Base-by-base conservation (phyloP, 2,113 vertebrate species). In the Cnemophilus loriae region DNA sequence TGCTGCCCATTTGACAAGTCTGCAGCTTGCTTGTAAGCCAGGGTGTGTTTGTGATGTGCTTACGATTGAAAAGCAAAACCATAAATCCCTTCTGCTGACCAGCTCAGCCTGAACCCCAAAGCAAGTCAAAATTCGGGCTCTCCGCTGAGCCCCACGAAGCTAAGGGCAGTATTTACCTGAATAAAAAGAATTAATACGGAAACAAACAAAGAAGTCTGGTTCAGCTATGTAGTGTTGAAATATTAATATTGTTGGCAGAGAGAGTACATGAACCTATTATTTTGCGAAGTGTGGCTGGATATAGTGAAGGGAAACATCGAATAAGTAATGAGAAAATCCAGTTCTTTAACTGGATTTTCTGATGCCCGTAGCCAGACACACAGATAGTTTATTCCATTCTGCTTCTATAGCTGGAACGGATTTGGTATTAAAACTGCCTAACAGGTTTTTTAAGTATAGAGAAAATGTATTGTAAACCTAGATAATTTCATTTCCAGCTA, bases 171-270 rank as follows among this genome's bases (percentile, higher is more conserved):
- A 53, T 92, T 88, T 53, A 73, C 50, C 33, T 77, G 27, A 63
- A 52, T 2, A 47, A 13, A 76, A 88, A 83, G 50, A 93, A 91
- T 73, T 91, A 83, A 87, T 61, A 53, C 42, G 24, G 70, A 93
- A 93, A 46, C 67, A 91, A 95, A 94, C 39, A 89, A 75, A 91
- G 37, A 35, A 78, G 70, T 47, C 46, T 85, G 37, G 37, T 93
- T 95, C 59, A 77, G 84, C 44, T 70, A 13, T 70, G 79, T 60
- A 83, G 73, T 42, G 55, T 16, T 96, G 79, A 90, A 95, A 95
- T 97, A 93, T 95, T 95, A 94, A 95, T 84, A 63, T 4, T 90
- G 76, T 94, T 90, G 68, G 71, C 57, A 93, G 42, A 93, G 32
- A 73, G 12, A 86, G 17, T 21, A 74, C 64, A 41, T 13, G 63